Base-by-base conservation (phyloP, 2,888 invertebrate genomes). In the Tachystola acroxantha region DNA sequence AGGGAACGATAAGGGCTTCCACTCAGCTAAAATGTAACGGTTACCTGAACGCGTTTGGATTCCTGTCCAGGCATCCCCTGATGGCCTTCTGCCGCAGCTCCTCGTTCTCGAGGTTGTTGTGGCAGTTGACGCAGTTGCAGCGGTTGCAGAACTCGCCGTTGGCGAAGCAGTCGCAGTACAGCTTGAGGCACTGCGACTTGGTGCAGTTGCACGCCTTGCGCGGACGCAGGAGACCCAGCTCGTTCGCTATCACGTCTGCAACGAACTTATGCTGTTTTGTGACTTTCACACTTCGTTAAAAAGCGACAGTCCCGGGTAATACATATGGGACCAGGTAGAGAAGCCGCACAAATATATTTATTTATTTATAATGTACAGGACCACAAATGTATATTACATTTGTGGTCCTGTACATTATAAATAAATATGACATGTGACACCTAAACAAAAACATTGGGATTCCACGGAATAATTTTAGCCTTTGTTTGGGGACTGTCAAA, bases 81-180 rank as follows among this genome's bases (percentile, higher is more conserved):
- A 99, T 98, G 5, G 99, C 99, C 60, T 94, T 91, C 64, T 97
- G 96, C 11, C 99, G 80, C 52, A 97, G 94, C 57, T 97, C 97
- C 72, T 99, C 99, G 67, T 97, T 96, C 42, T 95, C 94, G 48
- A 99, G 86, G 84, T 99, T 99, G 68, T 99, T 99, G 58, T 92
- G 96, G 74, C 99, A 99, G 81, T 98, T 97, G 74, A 93, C 94
- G 78, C 99, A 99, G 72, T 99, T 99, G 85, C 99, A 99, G 75
- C 92, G 93, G 75, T 96, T 94, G 85, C 99, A 99, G 81, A 99
- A 99, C 84, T 99, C 99, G 2, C 98, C 99, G 84, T 98, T 99
- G 3, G 99, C 99, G 88, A 99, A 99, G 74, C 99, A 99, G 73
- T 99, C 99, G 86, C 99, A 99, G 75, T 99, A 98, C 81, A 99